Evolutionary conservation across 2,888 invertebrate species (phyloP).

Genomic region (Dinocampus coccinellae): DNA sequence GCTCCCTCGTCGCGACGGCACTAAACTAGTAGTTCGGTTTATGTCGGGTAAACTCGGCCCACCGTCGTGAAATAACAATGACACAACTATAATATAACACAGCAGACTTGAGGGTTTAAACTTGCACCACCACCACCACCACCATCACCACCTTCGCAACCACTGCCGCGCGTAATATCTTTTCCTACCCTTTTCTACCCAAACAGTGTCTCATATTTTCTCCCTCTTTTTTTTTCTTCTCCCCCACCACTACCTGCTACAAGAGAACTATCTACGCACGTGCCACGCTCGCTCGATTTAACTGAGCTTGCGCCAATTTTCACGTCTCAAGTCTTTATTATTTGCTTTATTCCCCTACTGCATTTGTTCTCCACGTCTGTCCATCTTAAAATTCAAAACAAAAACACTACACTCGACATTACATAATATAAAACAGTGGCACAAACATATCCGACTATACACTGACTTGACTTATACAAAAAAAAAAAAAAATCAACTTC

Average conservation of each 20-base stretch:
- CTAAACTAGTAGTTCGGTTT: slow-evolving; percentile 17
- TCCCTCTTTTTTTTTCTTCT: too few species aligned
- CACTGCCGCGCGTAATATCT: not conserved
- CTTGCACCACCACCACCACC: slow-evolving; percentile 15
- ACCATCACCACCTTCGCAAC: not conserved
- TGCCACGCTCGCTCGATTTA: slow-evolving; percentile 40
- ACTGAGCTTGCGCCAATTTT: slow-evolving; percentile 20
- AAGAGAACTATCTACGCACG: slow-evolving; percentile 36
- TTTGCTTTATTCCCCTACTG: not conserved
- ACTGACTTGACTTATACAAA: not conserved
- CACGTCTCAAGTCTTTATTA: not conserved
- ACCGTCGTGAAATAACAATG: slow-evolving; percentile 6
- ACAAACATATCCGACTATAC: not conserved
- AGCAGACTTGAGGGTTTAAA: slow-evolving; percentile 12
- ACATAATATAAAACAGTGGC: not conserved
- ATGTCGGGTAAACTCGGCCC: slow-evolving; percentile 34
- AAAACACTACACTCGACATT: not conserved
- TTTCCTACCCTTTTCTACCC: not conserved
- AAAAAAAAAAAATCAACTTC: not conserved
- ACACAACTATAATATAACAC: slow-evolving; percentile 19
- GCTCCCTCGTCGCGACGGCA: slow-evolving; percentile 17
- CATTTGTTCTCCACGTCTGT: not conserved
- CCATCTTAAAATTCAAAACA: not conserved
- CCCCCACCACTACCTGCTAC: slow-evolving; percentile 8
- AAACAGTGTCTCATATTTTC: slow-evolving; percentile 29